Evolutionary conservation across 2,888 invertebrate species (phyloP).

Genomic region (Phania funesta): DNA sequence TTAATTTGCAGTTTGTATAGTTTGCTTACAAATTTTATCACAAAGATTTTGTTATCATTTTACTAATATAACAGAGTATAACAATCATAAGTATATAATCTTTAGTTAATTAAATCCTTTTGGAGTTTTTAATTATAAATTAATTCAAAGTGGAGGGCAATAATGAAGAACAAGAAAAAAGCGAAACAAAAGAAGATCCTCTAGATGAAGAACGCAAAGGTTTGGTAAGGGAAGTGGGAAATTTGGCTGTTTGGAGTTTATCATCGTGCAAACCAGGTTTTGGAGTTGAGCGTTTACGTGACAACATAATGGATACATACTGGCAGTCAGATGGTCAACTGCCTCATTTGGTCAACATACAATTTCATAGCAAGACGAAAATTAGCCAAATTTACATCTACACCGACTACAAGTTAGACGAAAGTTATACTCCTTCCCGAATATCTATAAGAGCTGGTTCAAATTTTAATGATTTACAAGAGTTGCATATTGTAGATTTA

Average conservation of each 20-base stretch:
- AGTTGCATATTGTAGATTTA: constrained; percentile 95
- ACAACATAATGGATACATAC: constrained; percentile 97
- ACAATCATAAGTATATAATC: no score
- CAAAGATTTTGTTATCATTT: background rate
- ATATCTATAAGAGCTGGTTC: constrained; percentile 96
- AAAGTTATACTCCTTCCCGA: constrained; percentile 98
- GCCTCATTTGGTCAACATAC: constrained; percentile 98
- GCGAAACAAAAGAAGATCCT: constrained; percentile 76
- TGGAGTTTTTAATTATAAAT: background rate
- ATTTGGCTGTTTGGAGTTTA: constrained; percentile 97
- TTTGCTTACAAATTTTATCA: no score
- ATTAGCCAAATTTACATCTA: constrained; percentile 97
- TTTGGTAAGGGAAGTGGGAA: constrained; percentile 90
- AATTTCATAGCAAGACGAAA: constrained; percentile 96
- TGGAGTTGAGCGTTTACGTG: constrained; percentile 97
- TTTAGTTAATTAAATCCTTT: background rate
- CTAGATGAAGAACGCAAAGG: constrained; percentile 78
- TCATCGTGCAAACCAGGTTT: constrained; percentile 99
- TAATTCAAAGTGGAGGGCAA: constrained; percentile 70
- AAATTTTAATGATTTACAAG: constrained; percentile 97
- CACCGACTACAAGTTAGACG: constrained; percentile 98
- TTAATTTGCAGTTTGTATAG: no score
- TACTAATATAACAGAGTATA: no score
- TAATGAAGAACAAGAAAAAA: constrained; percentile 71
- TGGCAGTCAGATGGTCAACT: constrained; percentile 99